A percentile compares a stretch with the other conserved stretches of the same genome.
These are phyloP conservation scores for Heliothis peltigera DNA, from an alignment of 2,888 invertebrate genomes.

Conservation along the genomic window DNA sequence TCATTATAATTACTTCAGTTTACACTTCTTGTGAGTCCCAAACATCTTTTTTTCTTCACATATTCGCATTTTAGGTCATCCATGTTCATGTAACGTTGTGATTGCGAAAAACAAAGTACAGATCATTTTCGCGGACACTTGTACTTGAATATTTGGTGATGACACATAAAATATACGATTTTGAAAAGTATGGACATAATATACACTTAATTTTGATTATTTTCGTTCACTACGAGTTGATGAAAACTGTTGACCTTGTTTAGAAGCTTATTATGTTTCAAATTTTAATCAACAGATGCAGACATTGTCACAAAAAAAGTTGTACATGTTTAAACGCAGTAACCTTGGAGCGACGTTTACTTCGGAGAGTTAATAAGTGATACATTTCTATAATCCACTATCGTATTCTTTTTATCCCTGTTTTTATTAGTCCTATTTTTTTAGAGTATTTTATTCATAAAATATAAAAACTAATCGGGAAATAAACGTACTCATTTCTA, in stretches of 20 bases:
- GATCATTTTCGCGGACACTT: conserved; percentile 88
- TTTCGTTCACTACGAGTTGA: conserved; percentile 86
- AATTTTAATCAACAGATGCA: conserved; percentile 90
- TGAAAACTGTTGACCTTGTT: conserved; percentile 91
- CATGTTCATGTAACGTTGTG: conserved; percentile 91
- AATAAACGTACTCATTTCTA: not conserved
- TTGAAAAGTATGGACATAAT: conserved; percentile 80
- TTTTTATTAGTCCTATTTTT: not conserved
- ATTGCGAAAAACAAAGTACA: conserved; percentile 90
- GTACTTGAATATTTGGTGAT: conserved; percentile 79
- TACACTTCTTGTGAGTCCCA: conserved; percentile 85
- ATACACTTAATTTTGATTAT: conserved; percentile 85
- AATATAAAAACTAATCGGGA: not conserved
- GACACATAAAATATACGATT: conserved; percentile 76
- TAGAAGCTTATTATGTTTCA: conserved; percentile 90
- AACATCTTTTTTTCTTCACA: conserved; percentile 89
- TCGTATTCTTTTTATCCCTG: not conserved
- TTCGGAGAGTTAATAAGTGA: conserved; percentile 35
- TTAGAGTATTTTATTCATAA: not conserved
- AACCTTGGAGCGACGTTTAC: conserved; percentile 71
- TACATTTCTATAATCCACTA: not conserved
- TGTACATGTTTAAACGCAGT: conserved; percentile 75
- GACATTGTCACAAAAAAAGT: conserved; percentile 88
- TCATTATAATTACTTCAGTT: conserved; percentile 85
- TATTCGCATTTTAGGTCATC: conserved; percentile 91